These are phyloP conservation scores for Cryptotermes secundus DNA, from an alignment of 1,140 invertebrate species.

Conservation along the genomic window DNA sequence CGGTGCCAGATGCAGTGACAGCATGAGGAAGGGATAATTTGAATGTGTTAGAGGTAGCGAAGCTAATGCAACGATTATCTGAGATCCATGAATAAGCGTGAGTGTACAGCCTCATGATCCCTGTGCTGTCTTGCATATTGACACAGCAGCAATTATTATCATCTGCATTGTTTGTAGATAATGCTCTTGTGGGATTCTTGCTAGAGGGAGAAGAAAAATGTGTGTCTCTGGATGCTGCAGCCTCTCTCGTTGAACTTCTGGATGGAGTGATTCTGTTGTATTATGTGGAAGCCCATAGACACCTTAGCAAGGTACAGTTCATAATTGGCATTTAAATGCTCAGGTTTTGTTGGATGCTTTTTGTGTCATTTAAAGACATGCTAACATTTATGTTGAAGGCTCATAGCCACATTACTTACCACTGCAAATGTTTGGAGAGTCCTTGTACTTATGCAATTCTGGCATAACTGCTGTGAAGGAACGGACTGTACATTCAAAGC, in stretches of 20 bases:
- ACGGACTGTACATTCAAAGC: no score
- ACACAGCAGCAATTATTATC: conserved; percentile 24
- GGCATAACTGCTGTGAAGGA: no score
- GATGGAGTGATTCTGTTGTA: conserved; percentile 70
- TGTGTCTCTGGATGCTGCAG: conserved; percentile 49
- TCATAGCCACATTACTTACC: no score
- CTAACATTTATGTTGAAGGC: no score
- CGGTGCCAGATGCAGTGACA: no score
- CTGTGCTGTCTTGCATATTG: conserved; percentile 21
- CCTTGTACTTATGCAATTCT: no score
- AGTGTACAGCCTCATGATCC: conserved; percentile 9
- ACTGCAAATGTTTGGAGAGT: not conserved
- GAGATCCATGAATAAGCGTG: conserved; percentile 19
- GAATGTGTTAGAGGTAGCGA: not conserved
- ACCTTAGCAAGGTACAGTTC: conserved; percentile 64
- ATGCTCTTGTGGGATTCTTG: not conserved
- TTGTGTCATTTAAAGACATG: not conserved
- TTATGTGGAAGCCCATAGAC: conserved; percentile 66
- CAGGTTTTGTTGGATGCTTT: not conserved
- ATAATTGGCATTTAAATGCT: no score
- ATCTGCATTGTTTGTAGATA: conserved; percentile 21
- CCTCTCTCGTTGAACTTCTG: conserved; percentile 59
- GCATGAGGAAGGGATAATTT: no score
- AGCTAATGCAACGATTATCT: not conserved
- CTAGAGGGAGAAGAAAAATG: not conserved